These are phyloP conservation scores for Odontophorus gujanensis DNA, from an alignment of 2,113 vertebrate genomes.

Conservation along the genomic window DNA sequence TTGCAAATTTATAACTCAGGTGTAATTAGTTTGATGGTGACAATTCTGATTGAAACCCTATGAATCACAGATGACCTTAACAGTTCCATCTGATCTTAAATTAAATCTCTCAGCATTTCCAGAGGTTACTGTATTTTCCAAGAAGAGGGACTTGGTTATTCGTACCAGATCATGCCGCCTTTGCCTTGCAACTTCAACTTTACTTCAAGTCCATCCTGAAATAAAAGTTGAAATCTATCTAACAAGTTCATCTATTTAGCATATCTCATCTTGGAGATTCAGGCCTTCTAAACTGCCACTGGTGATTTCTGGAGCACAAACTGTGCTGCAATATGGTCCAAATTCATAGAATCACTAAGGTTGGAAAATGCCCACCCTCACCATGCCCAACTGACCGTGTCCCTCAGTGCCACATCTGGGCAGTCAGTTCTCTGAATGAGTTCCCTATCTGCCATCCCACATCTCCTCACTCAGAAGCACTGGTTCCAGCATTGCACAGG, in stretches of 20 bases:
- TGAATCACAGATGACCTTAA: neutral
- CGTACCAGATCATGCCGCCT: neutral
- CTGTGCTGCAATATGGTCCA: neutral
- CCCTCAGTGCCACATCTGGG: too few relatives aligned
- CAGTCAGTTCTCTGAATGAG: neutral
- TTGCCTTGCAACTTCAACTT: neutral
- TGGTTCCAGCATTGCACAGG: neutral
- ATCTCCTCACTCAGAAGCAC: neutral
- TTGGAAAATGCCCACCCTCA: too few relatives aligned
- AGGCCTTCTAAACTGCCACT: neutral
- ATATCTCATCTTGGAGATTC: neutral
- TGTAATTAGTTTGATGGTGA: neutral
- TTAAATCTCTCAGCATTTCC: neutral
- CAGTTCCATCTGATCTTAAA: neutral
- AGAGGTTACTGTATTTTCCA: neutral
- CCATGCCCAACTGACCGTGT: too few relatives aligned
- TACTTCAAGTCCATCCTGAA: neutral
- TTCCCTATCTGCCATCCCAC: neutral
- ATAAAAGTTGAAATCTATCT: neutral
- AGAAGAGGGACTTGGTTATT: neutral
- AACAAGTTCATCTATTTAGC: neutral
- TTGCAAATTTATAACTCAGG: neutral
- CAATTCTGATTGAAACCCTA: neutral
- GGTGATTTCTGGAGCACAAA: neutral
- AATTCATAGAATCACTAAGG: too few relatives aligned